A percentile compares a stretch with the other conserved stretches of the same genome.
Conservation (phyloP, 2,888 invertebrate genomes). For the Leptura quadrifasciata region DNA sequence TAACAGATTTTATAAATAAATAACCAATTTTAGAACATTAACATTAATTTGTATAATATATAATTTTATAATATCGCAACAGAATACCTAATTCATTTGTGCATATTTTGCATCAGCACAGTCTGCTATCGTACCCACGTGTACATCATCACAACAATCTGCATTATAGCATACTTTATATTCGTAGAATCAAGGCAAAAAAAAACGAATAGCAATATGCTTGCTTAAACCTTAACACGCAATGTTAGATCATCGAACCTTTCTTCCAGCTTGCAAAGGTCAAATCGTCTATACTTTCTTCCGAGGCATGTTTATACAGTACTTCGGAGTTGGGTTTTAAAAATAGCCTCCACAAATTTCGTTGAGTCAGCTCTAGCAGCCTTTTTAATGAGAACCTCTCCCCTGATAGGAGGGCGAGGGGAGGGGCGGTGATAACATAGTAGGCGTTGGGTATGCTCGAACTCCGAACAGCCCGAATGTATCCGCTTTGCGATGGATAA, state of each 20-base stretch:
- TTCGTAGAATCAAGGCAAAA: neutral
- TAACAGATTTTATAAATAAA: neutral
- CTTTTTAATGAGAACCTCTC: conserved; percentile 51
- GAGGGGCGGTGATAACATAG: conserved; percentile 37
- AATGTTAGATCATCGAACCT: conserved; percentile 42
- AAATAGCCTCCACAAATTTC: conserved; percentile 53
- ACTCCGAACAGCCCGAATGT: conserved; percentile 46
- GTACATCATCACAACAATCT: neutral
- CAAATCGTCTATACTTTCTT: conserved; percentile 53
- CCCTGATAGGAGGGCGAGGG: conserved; percentile 36
- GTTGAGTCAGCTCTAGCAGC: conserved; percentile 53
- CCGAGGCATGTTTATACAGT: conserved; percentile 52
- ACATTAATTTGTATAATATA: neutral
- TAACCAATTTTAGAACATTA: neutral
- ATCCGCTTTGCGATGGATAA: conserved; percentile 41
- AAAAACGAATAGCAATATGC: conserved; percentile 2
- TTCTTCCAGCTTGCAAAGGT: conserved; percentile 49
- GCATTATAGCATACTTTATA: conserved; percentile 7
- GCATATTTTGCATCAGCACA: conserved; percentile 1
- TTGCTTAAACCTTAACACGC: neutral
- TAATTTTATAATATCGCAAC: too few relatives aligned
- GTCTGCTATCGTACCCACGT: neutral
- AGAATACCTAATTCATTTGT: too few relatives aligned
- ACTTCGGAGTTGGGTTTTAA: conserved; percentile 51
- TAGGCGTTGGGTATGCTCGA: conserved; percentile 41